phyloP scores from a whole-genome alignment of 2,888 invertebrate species.

The Limenitis camilla region DNA sequence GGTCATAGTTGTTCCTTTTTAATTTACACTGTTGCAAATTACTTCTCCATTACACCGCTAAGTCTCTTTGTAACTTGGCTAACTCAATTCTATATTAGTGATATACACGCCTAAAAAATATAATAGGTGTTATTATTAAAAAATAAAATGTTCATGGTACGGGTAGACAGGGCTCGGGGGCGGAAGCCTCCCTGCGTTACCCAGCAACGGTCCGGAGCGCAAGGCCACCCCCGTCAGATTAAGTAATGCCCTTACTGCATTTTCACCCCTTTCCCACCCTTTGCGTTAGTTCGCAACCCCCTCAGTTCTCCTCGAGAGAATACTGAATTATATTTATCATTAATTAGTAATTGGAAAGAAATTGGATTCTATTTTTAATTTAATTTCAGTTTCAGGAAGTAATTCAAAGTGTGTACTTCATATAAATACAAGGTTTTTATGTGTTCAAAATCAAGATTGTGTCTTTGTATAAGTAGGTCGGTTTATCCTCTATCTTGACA shows the following conservation, averaged over 20 bases:
- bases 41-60: too few relatives aligned
- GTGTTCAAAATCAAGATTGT: too few relatives aligned
- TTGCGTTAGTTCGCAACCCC: slow-evolving; percentile 18
- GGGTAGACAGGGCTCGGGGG: slow-evolving; percentile 10
- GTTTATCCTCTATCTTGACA: too few relatives aligned
- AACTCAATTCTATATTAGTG: too few relatives aligned
- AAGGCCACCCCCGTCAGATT: slow-evolving; percentile 33
- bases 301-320: slow-evolving; percentile 12
- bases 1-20: too few relatives aligned
- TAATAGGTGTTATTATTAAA: too few relatives aligned
- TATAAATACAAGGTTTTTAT: too few relatives aligned
- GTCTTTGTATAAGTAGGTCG: too few relatives aligned
- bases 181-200: slow-evolving; percentile 17
- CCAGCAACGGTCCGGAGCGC: slow-evolving; percentile 22
- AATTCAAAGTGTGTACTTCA: too few relatives aligned
- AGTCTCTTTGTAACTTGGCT: too few relatives aligned
- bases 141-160: slow-evolving; percentile 6
- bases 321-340: slow-evolving; percentile 11
- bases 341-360: not conserved
- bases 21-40: too few relatives aligned
- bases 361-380: not conserved
- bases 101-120: too few relatives aligned
- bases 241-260: slow-evolving; percentile 21
- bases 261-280: slow-evolving; percentile 22
- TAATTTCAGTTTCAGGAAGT: not conserved